Percentiles rank a stretch among this genome's conserved stretches.
phyloP scores from a whole-genome alignment of 1,140 invertebrate genomes.

The Oscheius sp. region DNA sequence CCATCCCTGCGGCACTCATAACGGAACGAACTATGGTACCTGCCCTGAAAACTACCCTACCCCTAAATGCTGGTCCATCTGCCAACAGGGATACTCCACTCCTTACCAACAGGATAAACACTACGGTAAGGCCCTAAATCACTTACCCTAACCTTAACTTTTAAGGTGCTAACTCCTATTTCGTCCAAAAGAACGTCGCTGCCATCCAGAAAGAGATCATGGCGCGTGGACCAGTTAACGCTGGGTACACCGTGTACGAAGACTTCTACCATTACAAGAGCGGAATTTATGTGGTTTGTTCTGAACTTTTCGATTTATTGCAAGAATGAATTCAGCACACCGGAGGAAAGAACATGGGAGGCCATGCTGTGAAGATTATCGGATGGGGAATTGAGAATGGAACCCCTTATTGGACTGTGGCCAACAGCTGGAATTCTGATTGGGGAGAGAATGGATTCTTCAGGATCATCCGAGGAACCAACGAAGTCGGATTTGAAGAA shows the following conservation, averaged over 20 bases:
- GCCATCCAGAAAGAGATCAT: constrained; percentile 80
- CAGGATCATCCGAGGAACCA: constrained; percentile 78
- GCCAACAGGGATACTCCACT: constrained; percentile 62
- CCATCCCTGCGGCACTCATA: background rate
- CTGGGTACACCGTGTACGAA: constrained; percentile 80
- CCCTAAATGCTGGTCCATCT: constrained; percentile 71
- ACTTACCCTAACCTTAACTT: too few relatives aligned
- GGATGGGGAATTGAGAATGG: constrained; percentile 80
- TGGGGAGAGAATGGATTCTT: constrained; percentile 71
- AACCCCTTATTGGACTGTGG: constrained; percentile 81
- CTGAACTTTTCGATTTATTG: constrained; percentile 77
- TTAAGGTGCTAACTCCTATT: constrained; percentile 73
- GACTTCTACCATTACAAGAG: constrained; percentile 64
- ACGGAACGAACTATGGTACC: constrained; percentile 62
- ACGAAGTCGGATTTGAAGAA: constrained; percentile 82
- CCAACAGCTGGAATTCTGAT: constrained; percentile 69
- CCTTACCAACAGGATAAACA: constrained; percentile 75
- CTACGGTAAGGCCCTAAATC: constrained; percentile 72
- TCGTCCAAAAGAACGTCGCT: constrained; percentile 68
- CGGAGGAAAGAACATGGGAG: constrained; percentile 73
- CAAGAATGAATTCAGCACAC: constrained; percentile 67
- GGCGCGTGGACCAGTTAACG: constrained; percentile 87
- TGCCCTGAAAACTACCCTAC: constrained; percentile 71
- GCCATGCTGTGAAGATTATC: constrained; percentile 83
- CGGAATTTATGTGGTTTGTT: constrained; percentile 11